These are phyloP conservation scores for Dreissena rostriformis DNA, from an alignment of 1,140 invertebrate species.

Conservation along the genomic window DNA sequence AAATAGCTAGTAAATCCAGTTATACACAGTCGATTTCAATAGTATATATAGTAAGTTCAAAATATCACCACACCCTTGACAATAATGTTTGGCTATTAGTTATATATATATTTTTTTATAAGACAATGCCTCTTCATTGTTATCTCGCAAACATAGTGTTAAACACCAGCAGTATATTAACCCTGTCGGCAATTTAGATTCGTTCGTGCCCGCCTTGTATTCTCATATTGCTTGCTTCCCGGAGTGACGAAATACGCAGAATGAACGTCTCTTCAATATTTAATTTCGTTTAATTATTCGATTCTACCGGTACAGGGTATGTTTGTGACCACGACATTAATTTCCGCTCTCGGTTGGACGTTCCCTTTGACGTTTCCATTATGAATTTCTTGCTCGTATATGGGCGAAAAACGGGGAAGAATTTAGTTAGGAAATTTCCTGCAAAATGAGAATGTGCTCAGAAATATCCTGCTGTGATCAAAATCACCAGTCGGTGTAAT, in stretches of 20 bases:
- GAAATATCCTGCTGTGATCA: constrained; percentile 17
- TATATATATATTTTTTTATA: too few species aligned
- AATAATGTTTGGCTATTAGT: too few species aligned
- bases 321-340: constrained; percentile 23
- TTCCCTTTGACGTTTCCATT: constrained; percentile 52
- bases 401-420: constrained; percentile 13
- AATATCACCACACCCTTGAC: too few species aligned
- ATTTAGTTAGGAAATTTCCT: constrained; percentile 55
- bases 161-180: too few species aligned
- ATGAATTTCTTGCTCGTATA: constrained; percentile 39
- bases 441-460: neutral
- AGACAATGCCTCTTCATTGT: too few species aligned
- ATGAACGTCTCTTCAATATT: constrained; percentile 58
- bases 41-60: too few species aligned
- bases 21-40: too few species aligned
- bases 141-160: too few species aligned
- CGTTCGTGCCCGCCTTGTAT: neutral
- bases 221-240: constrained; percentile 43
- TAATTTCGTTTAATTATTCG: constrained; percentile 55
- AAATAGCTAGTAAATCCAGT: too few species aligned
- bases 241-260: constrained; percentile 38
- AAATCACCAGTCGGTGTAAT: constrained; percentile 51
- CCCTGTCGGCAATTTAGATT: too few species aligned
- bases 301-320: constrained; percentile 42
- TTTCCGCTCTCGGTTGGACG: constrained; percentile 35